Evolutionary conservation across 2,888 invertebrate genomes (phyloP).

Genomic region (Pimpla rufipes): DNA sequence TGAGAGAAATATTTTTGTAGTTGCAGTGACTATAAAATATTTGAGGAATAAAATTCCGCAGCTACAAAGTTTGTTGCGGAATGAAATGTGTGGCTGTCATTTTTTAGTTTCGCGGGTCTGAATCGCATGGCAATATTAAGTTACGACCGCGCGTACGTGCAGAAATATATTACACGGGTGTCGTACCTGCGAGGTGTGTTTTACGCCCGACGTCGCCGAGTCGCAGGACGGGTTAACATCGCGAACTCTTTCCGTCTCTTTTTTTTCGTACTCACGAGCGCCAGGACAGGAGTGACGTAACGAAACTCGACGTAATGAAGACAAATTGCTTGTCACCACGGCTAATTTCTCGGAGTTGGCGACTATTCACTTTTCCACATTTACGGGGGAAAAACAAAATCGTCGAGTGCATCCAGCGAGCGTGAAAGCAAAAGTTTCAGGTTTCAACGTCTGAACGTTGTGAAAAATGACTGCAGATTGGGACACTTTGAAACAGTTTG

Average conservation of each 20-base stretch:
- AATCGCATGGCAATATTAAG: slow-evolving; percentile 19
- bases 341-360: slow-evolving; percentile 21
- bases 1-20: too few relatives aligned
- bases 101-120: too few relatives aligned
- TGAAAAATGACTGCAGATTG: neutral
- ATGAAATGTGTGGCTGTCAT: too few relatives aligned
- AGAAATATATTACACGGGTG: slow-evolving; percentile 19
- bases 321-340: slow-evolving; percentile 45
- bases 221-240: slow-evolving; percentile 10
- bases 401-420: neutral
- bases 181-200: neutral
- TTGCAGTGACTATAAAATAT: too few relatives aligned
- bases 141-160: slow-evolving; percentile 16
- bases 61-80: too few relatives aligned
- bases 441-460: too few relatives aligned
- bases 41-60: too few relatives aligned
- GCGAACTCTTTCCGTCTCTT: slow-evolving; percentile 10
- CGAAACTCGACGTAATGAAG: slow-evolving; percentile 30
- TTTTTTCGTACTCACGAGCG: neutral
- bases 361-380: slow-evolving; percentile 22
- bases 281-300: slow-evolving; percentile 25
- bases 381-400: slow-evolving; percentile 6
- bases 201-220: slow-evolving; percentile 11
- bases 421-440: slow-evolving; percentile 16
- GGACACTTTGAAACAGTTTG: neutral